Percentiles rank a stretch among this genome's conserved stretches.
These are phyloP conservation scores for Drosophila pachea DNA, from an alignment of 1,140 invertebrate species.

Conservation along the genomic window DNA sequence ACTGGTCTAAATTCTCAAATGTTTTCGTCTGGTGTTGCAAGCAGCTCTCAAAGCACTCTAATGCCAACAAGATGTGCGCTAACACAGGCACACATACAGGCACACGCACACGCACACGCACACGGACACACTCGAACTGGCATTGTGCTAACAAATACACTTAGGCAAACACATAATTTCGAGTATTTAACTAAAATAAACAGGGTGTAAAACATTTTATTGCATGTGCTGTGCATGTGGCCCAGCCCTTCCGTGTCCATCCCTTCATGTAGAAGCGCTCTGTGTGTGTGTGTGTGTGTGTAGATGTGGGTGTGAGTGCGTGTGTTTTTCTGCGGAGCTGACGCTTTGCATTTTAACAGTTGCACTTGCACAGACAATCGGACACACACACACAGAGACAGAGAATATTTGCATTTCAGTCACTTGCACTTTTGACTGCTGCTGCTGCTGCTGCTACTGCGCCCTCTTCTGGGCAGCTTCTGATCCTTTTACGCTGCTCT, in stretches of 20 bases:
- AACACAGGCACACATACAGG: neutral
- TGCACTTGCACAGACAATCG: conserved; percentile 32
- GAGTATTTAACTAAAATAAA: conserved; percentile 78
- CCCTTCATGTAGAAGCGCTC: conserved; percentile 4
- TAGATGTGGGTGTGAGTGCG: conserved; percentile 7
- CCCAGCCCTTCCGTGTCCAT: neutral
- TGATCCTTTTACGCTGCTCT: conserved; percentile 5
- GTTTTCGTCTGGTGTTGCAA: conserved; percentile 9
- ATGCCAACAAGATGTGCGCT: conserved; percentile 12
- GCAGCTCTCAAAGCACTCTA: conserved; percentile 22
- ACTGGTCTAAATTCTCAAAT: conserved; percentile 1
- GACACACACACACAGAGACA: conserved; percentile 27
- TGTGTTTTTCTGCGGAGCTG: conserved; percentile 16
- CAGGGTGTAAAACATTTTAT: conserved; percentile 77
- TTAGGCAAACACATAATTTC: conserved; percentile 77
- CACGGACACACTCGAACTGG: conserved; percentile 15
- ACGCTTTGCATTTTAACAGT: conserved; percentile 53
- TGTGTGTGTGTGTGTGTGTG: neutral
- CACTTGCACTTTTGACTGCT: conserved; percentile 73
- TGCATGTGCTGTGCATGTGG: conserved; percentile 40
- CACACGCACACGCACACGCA: neutral
- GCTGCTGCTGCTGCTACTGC: conserved; percentile 27
- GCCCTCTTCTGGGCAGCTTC: conserved; percentile 17
- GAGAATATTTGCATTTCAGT: conserved; percentile 70
- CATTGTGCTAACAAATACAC: conserved; percentile 75